Evolutionary conservation across 2,888 invertebrate genomes (phyloP).

Genomic region (Cerceris ruficornis): DNA sequence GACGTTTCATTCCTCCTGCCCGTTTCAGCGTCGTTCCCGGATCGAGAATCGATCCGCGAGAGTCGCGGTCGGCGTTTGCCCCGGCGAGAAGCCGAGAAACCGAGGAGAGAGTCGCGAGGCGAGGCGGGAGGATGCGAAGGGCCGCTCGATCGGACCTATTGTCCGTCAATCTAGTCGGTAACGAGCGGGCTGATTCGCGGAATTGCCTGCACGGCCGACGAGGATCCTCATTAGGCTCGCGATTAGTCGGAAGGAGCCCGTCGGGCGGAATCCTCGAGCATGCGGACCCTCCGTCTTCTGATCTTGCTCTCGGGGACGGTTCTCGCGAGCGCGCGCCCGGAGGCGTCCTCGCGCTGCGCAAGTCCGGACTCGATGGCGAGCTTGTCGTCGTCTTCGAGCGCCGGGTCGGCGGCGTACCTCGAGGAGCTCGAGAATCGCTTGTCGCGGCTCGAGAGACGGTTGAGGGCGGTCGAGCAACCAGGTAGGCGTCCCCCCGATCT

Average conservation of each 20-base stretch:
- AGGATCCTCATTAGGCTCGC: conserved; percentile 34
- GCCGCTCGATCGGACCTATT: conserved; percentile 46
- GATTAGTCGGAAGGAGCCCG: neutral
- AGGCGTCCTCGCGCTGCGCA: neutral
- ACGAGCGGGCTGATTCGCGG: conserved; percentile 47
- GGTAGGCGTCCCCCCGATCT: conserved; percentile 79
- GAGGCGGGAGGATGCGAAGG: neutral
- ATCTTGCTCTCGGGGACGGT: too few relatives aligned
- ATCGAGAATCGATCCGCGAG: too few relatives aligned
- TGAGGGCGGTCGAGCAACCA: conserved; percentile 88
- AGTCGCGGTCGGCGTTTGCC: too few relatives aligned
- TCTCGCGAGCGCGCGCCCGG: neutral
- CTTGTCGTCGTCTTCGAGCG: neutral
- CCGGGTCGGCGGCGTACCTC: conserved; percentile 5
- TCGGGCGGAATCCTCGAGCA: neutral
- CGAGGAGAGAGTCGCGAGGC: neutral
- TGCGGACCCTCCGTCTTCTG: too few relatives aligned
- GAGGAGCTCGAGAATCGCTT: conserved; percentile 74
- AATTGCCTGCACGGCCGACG: conserved; percentile 56
- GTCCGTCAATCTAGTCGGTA: conserved; percentile 67
- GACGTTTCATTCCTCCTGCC: too few relatives aligned
- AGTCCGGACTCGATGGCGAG: too few relatives aligned
- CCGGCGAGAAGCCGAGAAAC: neutral
- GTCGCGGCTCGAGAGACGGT: conserved; percentile 84
- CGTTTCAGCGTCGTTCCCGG: too few relatives aligned